phyloP scores from a whole-genome alignment of 2,888 invertebrate genomes.

The Drosophila vallismaia region DNA sequence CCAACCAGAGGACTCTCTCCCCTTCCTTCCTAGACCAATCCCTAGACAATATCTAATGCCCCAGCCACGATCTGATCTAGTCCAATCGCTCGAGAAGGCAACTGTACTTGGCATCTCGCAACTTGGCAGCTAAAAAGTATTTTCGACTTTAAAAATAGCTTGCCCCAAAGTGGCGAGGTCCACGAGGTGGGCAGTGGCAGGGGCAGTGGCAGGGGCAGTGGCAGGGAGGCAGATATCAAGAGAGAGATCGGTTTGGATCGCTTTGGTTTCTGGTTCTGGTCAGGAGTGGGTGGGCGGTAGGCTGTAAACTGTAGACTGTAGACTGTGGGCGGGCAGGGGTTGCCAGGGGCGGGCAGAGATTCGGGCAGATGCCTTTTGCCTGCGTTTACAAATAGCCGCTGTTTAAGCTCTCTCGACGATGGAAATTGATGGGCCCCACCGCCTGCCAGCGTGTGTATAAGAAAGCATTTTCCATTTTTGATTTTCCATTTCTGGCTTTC shows the following conservation, averaged over 20 bases:
- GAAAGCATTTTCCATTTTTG: conserved; percentile 15
- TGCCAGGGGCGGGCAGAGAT: conserved; percentile 6
- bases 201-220: not conserved
- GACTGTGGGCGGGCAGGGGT: not conserved
- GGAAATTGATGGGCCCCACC: conserved; percentile 35
- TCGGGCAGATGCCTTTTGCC: conserved; percentile 22
- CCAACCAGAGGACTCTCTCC: too few species aligned
- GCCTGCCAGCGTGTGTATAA: conserved; percentile 1
- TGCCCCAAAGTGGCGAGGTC: conserved; percentile 36
- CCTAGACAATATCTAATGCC: not conserved
- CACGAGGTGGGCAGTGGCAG: not conserved
- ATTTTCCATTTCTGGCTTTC: conserved; percentile 17
- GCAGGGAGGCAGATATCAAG: conserved; percentile 23
- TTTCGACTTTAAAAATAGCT: conserved; percentile 74
- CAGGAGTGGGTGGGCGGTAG: conserved; percentile 26
- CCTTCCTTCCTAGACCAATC: too few species aligned
- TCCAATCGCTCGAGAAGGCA: conserved; percentile 52
- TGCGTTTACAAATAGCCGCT: conserved; percentile 45
- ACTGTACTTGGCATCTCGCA: conserved; percentile 70
- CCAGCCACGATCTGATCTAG: conserved; percentile 30
- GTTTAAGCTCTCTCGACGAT: conserved; percentile 56
- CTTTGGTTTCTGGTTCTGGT: conserved; percentile 32
- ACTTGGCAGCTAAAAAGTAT: conserved; percentile 67
- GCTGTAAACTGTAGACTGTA: not conserved
- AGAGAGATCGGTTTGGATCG: conserved; percentile 44